Evolutionary conservation across 1,140 invertebrate species (phyloP), one percentile per base, ranked within the genome.

Genomic region (Euura saliciscinereae): DNA sequence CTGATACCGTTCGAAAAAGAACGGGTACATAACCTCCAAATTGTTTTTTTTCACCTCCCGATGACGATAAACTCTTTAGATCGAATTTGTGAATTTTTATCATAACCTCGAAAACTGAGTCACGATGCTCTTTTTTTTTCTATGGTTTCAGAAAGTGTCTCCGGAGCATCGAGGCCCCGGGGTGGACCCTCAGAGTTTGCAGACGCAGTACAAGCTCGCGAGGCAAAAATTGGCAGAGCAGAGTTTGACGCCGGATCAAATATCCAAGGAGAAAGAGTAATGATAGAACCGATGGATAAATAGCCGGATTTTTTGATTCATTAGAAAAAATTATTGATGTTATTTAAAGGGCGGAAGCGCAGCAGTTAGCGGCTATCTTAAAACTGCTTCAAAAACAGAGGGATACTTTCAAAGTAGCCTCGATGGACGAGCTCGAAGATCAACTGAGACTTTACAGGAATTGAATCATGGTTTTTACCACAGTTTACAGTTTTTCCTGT

Each of bases 341-440:
- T 67, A 68, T 70, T 78, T 66, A 78, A 67, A 82, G 80, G 70
- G 73, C 72, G n/a, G 79, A 82, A 59, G 71, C 74, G 7, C 73
- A 78, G 69, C 76, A 80, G 45, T 71, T 82, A 65, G 70, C 72
- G 69, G 79, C 75, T 10, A 79, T 81, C 45, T 77, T 78, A 45
- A 73, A 82, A 73, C 75, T 82, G 65, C 65, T 82, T 11, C 71
- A 80, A 67, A 71, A 80, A 69, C 76, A 79, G 46, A 72, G 75
- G 46, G 79, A 81, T 43, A 78, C 78, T 65, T 82, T 78, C 70
- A 70, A 78, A n/a, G 75, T 80, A 42, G 67, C 71, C 11, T 78
- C 79, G n/a, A 77, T 80, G 75, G 76, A 81, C 42, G 79, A 82
- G 68, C 65, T 82, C 6, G 74, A 80, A 66, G 75, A 79, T 65